These are phyloP conservation scores for Latrodectus elegans DNA, from an alignment of 2,888 invertebrate genomes.

Conservation along the genomic window DNA sequence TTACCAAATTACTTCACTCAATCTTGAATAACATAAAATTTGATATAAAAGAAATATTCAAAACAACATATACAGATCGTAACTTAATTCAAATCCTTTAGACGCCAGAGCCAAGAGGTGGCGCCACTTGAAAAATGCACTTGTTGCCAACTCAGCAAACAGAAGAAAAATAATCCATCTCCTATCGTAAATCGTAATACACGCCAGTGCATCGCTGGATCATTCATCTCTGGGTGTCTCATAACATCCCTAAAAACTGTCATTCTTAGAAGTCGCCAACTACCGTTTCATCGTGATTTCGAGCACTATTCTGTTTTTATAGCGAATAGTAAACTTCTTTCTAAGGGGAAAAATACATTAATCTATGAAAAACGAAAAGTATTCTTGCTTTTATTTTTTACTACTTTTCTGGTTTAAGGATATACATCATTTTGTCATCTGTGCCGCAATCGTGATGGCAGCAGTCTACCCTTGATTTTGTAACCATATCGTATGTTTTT, in stretches of 20 bases:
- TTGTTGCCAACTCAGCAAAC: slow-evolving; percentile 35
- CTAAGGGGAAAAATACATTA: slow-evolving; percentile 21
- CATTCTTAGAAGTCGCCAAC: slow-evolving; percentile 31
- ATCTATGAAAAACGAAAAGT: slow-evolving; percentile 7
- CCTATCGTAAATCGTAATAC: slow-evolving; percentile 27
- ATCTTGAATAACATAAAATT: no score
- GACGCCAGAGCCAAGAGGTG: neutral
- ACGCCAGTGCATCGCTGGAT: neutral
- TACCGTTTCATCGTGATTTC: slow-evolving; percentile 19
- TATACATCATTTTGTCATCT: no score
- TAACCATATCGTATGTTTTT: no score
- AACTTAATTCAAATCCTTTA: no score
- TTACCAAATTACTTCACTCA: no score
- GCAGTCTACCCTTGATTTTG: no score
- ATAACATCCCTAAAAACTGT: slow-evolving; percentile 18
- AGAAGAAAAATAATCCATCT: slow-evolving; percentile 7
- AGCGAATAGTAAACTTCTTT: neutral
- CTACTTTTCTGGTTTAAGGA: neutral
- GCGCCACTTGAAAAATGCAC: slow-evolving; percentile 30
- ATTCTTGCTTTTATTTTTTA: neutral
- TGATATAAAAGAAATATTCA: no score
- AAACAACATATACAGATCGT: no score
- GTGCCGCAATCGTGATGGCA: no score
- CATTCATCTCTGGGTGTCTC: slow-evolving; percentile 15
- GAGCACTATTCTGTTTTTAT: slow-evolving; percentile 10